Conservation (phyloP, 2,113 vertebrate species). For the Caranx ignobilis region DNA sequence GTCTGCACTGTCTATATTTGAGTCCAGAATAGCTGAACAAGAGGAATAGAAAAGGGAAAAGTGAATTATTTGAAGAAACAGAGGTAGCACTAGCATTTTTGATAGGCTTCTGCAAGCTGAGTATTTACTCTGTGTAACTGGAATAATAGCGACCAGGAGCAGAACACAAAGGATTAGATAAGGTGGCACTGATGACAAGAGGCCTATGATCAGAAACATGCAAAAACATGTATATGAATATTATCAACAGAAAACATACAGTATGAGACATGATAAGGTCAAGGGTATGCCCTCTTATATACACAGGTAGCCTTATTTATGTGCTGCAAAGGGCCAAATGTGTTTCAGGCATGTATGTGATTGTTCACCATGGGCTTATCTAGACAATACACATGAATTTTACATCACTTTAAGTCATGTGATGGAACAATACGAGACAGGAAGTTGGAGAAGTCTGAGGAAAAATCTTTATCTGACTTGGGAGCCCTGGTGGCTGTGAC, state of each 20-base stretch:
- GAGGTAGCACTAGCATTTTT: not conserved
- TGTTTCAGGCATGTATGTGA: not conserved
- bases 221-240: not conserved
- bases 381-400: not conserved
- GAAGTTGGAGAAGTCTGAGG: not conserved
- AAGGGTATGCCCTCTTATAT: not conserved
- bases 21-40: constrained; percentile 4
- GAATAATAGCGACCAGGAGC: not conserved
- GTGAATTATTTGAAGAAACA: not conserved
- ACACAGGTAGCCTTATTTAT: not conserved
- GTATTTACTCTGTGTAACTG: not conserved
- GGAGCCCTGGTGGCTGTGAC: not conserved
- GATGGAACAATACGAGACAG: not conserved
- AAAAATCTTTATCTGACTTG: not conserved
- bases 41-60: constrained; percentile 11
- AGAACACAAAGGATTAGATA: not conserved
- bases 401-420: not conserved
- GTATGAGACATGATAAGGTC: not conserved
- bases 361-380: not conserved
- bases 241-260: not conserved
- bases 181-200: not conserved
- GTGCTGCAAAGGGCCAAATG: not conserved
- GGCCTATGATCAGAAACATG: not conserved
- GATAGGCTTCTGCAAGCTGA: not conserved
- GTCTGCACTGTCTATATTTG: constrained; percentile 4